These are phyloP conservation scores for Picathartes gymnocephalus DNA, from an alignment of 2,113 vertebrate species.

Conservation along the genomic window DNA sequence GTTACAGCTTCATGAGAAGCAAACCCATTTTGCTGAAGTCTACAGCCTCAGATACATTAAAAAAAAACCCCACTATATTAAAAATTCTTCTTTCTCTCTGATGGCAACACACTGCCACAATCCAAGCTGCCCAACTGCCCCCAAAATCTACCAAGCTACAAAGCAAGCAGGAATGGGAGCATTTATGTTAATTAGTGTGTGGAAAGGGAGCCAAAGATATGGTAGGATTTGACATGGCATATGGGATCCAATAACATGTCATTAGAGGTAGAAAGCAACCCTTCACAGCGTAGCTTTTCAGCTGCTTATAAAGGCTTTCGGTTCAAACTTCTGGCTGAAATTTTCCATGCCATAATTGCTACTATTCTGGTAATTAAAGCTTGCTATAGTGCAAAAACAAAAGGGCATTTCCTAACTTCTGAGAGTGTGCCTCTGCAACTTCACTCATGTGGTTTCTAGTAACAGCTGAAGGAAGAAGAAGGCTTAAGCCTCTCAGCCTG, in stretches of 20 bases:
- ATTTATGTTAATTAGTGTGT: not conserved
- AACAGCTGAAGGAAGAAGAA: not conserved
- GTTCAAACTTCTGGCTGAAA: constrained; percentile 15
- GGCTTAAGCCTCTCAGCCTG: not conserved
- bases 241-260: not conserved
- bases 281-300: not conserved
- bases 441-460: not conserved
- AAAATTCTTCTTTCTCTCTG: not conserved
- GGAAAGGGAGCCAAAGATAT: not conserved
- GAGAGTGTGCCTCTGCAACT: not conserved
- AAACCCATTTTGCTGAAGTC: not conserved
- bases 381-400: not conserved
- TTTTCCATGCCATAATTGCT: constrained; percentile 21
- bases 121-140: not conserved
- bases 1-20: not conserved
- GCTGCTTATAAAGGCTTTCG: constrained; percentile 18
- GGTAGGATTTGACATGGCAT: not conserved
- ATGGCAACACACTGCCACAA: not conserved
- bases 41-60: not conserved
- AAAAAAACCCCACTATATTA: not conserved
- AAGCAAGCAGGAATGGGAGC: not conserved
- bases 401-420: not conserved
- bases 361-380: constrained; percentile 33
- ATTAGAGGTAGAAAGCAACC: constrained; percentile 17
- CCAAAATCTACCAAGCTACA: not conserved